Evolutionary conservation across 2,113 vertebrate genomes (phyloP), one percentile per base, ranked within the genome.

Genomic region (Nothocercus nigrocapillus): DNA sequence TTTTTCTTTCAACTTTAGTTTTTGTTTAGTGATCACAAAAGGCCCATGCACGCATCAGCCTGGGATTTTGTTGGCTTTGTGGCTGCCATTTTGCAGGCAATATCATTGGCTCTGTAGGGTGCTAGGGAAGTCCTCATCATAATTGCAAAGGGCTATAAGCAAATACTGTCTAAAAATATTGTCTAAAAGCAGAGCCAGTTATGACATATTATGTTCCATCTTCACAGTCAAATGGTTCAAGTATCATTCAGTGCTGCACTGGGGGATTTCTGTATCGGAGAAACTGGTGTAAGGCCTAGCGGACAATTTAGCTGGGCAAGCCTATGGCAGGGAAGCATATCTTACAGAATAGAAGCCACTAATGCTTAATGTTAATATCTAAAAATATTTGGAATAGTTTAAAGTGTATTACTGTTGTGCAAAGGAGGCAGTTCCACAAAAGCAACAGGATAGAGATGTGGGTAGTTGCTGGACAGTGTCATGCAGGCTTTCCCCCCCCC

Each of bases 331-430:
- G 27, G 0, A 11, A 72, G 24, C 59, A 81, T 62, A 22, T 77
- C 40, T 47, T 82, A 51, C 0, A 58, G 32, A 18, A 72, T 47
- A 77, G 2, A 5, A 24, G 27, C 58, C 62, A 73, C 82, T 87
- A 77, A 30, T 62, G 76, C 63, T 74, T 82, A 59, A 89, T 44
- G 59, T 89, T 59, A 21, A 21, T 82, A 74, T 30, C n/a, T 44
- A 77, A 82, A 92, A 92, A 91, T 22, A 87, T 89, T 72, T 85
- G 34, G 95, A 61, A 44, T 30, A 76, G 70, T 80, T 76, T 82
- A 73, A 87, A 62, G 12, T 62, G 27, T 62, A 75, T 59, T 75
- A 45, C 32, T 2, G 1, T 78, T 32, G 88, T 0, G 4, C 8
- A 79, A 89, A 69, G 32, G 36, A 82, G 20, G 72, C 16, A 68